Base-by-base conservation (phyloP, 1,140 invertebrate species). In the Drosophila melanica region DNA sequence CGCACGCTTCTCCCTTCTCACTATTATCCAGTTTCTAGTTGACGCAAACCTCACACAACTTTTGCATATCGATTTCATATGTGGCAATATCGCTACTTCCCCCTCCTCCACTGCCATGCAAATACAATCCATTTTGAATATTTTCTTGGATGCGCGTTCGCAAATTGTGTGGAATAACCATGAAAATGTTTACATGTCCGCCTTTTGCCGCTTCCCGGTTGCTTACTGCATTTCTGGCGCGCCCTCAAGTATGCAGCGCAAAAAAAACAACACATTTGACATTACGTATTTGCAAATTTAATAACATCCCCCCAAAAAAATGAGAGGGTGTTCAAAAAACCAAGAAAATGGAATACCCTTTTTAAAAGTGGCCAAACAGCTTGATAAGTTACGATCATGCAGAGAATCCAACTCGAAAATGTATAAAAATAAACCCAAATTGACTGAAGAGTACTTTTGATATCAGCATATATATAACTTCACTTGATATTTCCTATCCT, bases 51-150 rank as follows among this genome's bases (percentile, higher is more conserved):
- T 85, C 62, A 72, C 72, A 84, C 72, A 89, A 79, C 85, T 84
- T 89, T 89, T 90, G 85, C 84, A 89, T 89, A 89, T 89, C 84
- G 84, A 89, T 89, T 89, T 89, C 84, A 90, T 89, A 89, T 89
- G 84, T 85, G 89, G 85, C 73, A 58, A 77, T 64, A 63, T 42
- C 55, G 16, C 58, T 39, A 18, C 64, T 44, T 11, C 37, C 30
- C n/a, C 1, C 20, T 10, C 16, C 10, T 11, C 12, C 20, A 39
- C 44, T 45, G 53, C 10, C 35, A 59, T 73, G 81, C 75, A 81
- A 85, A 85, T 81, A 84, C 81, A 85, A 75, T 81, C 77, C 65
- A 76, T 76, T 72, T 72, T 72, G 60, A 65, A 76, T 79, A 63
- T 79, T 76, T 84, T 74, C 63, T 70, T 44, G 16, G 37, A 44